Conservation (phyloP, 2,113 vertebrate genomes). For the Charadrius vociferus region DNA sequence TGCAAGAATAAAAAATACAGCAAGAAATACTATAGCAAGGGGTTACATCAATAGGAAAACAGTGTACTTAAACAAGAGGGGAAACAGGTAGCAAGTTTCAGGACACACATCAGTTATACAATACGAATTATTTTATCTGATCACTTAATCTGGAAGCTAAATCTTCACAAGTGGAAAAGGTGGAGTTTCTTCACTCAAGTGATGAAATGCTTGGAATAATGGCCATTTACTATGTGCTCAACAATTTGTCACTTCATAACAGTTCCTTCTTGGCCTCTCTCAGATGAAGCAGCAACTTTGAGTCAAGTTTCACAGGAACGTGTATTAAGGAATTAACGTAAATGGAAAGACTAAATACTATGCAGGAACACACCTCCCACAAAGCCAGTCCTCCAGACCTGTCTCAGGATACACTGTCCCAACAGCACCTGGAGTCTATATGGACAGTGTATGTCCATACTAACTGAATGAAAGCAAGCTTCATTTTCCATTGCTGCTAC, state of each 20-base stretch:
- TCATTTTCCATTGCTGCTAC: neutral
- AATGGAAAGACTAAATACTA: neutral
- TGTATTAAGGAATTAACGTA: neutral
- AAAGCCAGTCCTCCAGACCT: neutral
- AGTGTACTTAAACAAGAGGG: neutral
- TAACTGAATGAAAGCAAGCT: neutral
- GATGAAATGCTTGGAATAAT: neutral
- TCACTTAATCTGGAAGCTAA: neutral
- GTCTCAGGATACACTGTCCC: neutral
- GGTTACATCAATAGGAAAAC: neutral
- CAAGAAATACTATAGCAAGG: neutral
- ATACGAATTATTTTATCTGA: neutral
- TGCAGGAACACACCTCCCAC: rapidly evolving
- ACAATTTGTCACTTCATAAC: neutral
- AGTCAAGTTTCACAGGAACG: neutral
- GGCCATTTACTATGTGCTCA: neutral
- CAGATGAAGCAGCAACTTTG: neutral
- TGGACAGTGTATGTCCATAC: neutral
- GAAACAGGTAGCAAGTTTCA: neutral
- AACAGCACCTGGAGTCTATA: neutral
- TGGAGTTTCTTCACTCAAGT: neutral
- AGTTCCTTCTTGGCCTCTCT: neutral
- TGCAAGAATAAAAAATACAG: neutral
- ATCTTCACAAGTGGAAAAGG: neutral
- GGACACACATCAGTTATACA: neutral